Base-by-base conservation (phyloP, 1,140 invertebrate species). In the Potamilus streckersoni region DNA sequence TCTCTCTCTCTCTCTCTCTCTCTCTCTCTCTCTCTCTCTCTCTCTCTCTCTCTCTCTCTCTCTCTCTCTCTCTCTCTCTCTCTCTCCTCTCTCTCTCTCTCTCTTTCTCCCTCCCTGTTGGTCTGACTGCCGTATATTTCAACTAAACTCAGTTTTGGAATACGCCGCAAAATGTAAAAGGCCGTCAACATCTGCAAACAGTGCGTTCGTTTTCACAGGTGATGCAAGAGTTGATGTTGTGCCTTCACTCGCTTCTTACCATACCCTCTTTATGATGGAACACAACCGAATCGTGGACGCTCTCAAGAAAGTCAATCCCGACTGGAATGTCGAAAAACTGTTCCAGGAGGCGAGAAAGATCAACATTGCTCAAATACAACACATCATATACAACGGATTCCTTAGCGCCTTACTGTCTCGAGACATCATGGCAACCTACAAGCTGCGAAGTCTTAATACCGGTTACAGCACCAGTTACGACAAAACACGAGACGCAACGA, bases 181-280 rank as follows among this genome's bases (percentile, higher is more conserved):
- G 38, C 11, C 38, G 38, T 49, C 38, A 49, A 11, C 38, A 49
- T 49, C 38, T 49, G 38, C 6, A 49, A 49, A 49, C 38, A 49
- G 2, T 49, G 38, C 2, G 11, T 67, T 55, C 15, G 1, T 17
- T 67, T 31, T 6, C 15, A 49, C 6, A 83, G 96, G 95, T 77
- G 94, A 95, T 65, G 95, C 67, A 13, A 72, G 95, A 77, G 93
- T 94, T 0, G 98, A 98, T 89, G 96, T 97, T 84, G 92, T 93
- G 79, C 93, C 97, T 17, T 96, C 95, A 2, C 91, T 99, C 3
- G 91, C 96, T n/a, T 93, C 95, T n/a, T 97, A 99, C 94, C 98
- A 99, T 86, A 98, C 97, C 0, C 90, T 99, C 68, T 99, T 95
- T 95, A 93, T 99, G 88, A 89, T 98, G 20, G 96, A 99, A 86